Conservation (phyloP, 2,113 vertebrate genomes). For the Sula dactylatra region DNA sequence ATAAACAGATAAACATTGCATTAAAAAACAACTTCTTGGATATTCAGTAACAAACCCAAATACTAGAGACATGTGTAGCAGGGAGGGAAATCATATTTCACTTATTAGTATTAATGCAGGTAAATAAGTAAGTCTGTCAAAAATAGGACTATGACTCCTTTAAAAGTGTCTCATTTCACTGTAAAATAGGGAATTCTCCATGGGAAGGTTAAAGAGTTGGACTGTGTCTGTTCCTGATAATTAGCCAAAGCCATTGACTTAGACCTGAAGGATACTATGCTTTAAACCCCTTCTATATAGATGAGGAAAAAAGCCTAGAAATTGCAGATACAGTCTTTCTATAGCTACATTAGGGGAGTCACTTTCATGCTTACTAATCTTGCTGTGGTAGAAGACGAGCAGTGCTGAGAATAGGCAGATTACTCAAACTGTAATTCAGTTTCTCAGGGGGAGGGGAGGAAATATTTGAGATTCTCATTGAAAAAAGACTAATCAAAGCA, state of each 20-base stretch:
- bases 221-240: not conserved
- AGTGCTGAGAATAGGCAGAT: not conserved
- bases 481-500: not conserved
- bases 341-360: slow-evolving; percentile 16
- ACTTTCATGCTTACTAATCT: slow-evolving; percentile 50
- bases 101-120: not conserved
- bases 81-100: not conserved
- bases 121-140: not conserved
- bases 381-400: not conserved
- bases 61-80: not conserved
- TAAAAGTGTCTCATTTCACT: not conserved
- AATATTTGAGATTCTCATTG: not conserved
- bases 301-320: not conserved
- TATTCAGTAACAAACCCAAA: not conserved
- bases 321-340: slow-evolving; percentile 18
- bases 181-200: not conserved
- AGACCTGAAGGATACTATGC: not conserved
- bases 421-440: not conserved
- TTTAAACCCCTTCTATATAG: not conserved
- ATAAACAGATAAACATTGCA: not conserved
- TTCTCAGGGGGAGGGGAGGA: not conserved
- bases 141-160: not conserved
- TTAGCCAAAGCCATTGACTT: slow-evolving; percentile 32
- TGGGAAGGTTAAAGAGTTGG: not conserved
- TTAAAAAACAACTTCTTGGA: not conserved